Conservation (phyloP, 1,140 invertebrate species). For the Calosoma granatense region DNA sequence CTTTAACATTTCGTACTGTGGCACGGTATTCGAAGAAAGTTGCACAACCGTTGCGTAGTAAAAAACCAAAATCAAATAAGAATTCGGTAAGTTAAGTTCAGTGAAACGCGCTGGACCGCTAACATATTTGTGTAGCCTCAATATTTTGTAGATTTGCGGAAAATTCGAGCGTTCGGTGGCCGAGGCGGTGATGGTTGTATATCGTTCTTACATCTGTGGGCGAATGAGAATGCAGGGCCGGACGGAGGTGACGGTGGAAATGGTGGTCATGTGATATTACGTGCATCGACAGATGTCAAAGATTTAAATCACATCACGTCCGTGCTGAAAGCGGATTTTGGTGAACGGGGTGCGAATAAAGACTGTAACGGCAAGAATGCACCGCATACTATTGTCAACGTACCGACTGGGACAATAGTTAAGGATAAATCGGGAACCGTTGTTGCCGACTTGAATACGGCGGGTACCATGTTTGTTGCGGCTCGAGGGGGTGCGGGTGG, state of each 20-base stretch:
- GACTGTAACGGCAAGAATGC: constrained; percentile 76
- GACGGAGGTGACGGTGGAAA: constrained; percentile 95
- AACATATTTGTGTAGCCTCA: too few relatives aligned
- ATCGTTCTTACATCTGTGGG: constrained; percentile 68
- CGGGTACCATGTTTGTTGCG: constrained; percentile 79
- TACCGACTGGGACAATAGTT: constrained; percentile 84
- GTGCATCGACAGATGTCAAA: constrained; percentile 55
- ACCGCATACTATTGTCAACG: constrained; percentile 61
- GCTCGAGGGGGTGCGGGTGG: constrained; percentile 92
- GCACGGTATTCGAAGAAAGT: constrained; percentile 18
- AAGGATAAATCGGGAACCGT: constrained; percentile 49
- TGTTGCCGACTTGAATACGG: constrained; percentile 57
- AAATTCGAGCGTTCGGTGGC: constrained; percentile 59
- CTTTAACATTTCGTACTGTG: background rate
- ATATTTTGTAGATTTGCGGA: constrained; percentile 57
- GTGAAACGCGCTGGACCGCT: too few relatives aligned
- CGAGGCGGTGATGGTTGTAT: constrained; percentile 88
- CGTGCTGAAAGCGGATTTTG: constrained; percentile 52
- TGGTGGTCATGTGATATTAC: constrained; percentile 92
- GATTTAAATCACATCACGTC: constrained; percentile 60
- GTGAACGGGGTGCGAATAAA: constrained; percentile 62
- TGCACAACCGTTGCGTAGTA: constrained; percentile 37
- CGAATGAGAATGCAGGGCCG: constrained; percentile 82
- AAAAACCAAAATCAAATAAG: constrained; percentile 40
- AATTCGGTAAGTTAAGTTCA: constrained; percentile 31